phyloP scores from a whole-genome alignment of 2,113 vertebrate genomes.

The Redunca redunca region DNA sequence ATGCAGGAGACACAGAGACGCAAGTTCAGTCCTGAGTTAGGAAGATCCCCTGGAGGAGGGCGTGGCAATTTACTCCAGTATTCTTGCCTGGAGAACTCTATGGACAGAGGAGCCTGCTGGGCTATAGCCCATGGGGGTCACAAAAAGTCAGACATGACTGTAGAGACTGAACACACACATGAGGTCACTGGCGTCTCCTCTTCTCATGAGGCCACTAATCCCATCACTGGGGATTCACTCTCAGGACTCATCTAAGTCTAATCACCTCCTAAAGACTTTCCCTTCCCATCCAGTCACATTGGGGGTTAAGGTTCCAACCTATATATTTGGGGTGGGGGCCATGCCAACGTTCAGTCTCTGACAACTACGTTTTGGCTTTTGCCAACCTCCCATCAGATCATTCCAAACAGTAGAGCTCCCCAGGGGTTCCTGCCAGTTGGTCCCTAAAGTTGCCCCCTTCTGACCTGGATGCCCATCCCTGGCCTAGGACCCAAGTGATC shows the following conservation, averaged over 20 bases:
- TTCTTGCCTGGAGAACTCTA: neutral
- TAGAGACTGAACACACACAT: neutral
- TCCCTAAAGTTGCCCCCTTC: neutral
- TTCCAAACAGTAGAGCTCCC: neutral
- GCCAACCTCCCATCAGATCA: neutral
- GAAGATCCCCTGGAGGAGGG: neutral
- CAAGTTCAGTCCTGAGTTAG: neutral
- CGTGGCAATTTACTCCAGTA: neutral
- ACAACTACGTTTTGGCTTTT: neutral
- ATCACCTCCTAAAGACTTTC: neutral
- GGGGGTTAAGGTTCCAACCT: neutral
- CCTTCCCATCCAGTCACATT: neutral
- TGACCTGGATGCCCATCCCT: neutral
- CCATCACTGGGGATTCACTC: neutral
- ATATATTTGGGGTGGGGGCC: no score
- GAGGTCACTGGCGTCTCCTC: neutral
- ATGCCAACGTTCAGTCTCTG: neutral
- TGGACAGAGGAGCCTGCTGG: neutral
- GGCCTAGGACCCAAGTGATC: neutral
- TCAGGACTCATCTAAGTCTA: neutral
- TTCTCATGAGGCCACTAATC: neutral
- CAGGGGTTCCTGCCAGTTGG: neutral
- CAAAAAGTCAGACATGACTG: neutral
- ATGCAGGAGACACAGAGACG: neutral
- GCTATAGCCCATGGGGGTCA: neutral